Conservation (phyloP, 2,888 invertebrate species). For the Tineola bisselliella region DNA sequence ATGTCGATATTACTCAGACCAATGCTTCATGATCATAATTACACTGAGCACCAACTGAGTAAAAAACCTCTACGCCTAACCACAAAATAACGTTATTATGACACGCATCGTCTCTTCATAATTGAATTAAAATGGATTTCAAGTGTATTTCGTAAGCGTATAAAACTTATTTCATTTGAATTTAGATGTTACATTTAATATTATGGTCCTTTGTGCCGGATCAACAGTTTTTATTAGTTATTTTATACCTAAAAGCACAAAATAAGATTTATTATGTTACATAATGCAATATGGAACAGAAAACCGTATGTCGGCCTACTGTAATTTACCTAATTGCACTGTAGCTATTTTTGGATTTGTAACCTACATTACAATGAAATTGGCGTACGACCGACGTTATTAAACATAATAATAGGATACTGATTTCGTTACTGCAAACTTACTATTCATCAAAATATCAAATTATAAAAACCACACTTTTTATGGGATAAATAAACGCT, state of each 20-base stretch:
- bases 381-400: background rate
- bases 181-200: too few relatives aligned
- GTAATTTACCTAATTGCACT: background rate
- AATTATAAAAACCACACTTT: too few relatives aligned
- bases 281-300: background rate
- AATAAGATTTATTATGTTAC: background rate
- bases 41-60: background rate
- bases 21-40: background rate
- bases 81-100: background rate
- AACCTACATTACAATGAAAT: slow-evolving; percentile 16
- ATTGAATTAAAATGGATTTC: too few relatives aligned
- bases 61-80: background rate
- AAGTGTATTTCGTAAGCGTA: too few relatives aligned
- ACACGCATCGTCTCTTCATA: background rate
- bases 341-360: slow-evolving; percentile 16
- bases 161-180: too few relatives aligned
- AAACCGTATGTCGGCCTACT: background rate
- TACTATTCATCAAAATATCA: too few relatives aligned
- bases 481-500: too few relatives aligned
- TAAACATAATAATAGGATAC: background rate
- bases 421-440: background rate
- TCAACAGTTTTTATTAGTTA: too few relatives aligned
- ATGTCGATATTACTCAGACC: background rate
- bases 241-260: too few relatives aligned
- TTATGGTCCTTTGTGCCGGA: too few relatives aligned